Percentiles rank a stretch among this genome's conserved stretches.
phyloP scores from a whole-genome alignment of 2,113 vertebrate genomes.

The Hypomesus transpacificus region DNA sequence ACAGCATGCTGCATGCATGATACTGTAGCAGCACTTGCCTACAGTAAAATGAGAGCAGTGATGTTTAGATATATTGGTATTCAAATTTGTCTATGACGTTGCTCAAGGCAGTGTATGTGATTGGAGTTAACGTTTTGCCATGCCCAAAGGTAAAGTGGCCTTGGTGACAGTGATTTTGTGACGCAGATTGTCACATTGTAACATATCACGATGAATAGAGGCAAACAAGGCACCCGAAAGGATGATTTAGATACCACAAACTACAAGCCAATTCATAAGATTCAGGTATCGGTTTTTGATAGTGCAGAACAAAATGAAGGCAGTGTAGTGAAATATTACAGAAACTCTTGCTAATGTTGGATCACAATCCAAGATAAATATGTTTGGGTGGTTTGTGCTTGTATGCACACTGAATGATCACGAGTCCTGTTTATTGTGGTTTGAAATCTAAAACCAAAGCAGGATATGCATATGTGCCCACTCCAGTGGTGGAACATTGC shows the following conservation, averaged over 20 bases:
- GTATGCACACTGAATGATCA: too few relatives aligned
- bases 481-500: too few relatives aligned
- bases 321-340: not conserved
- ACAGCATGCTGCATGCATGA: too few relatives aligned
- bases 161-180: conserved; percentile 4
- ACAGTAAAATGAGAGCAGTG: too few relatives aligned
- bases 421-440: too few relatives aligned
- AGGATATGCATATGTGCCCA: too few relatives aligned
- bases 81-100: not conserved
- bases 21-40: too few relatives aligned
- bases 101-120: not conserved
- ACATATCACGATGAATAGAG: conserved; percentile 6
- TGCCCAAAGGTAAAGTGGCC: not conserved
- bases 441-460: too few relatives aligned
- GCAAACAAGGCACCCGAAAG: not conserved
- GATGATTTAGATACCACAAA: not conserved
- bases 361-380: too few relatives aligned
- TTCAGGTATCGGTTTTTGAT: too few relatives aligned
- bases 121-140: not conserved
- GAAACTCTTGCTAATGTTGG: not conserved
- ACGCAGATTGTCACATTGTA: conserved; percentile 10
- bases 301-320: not conserved
- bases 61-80: not conserved
- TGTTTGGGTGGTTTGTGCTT: too few relatives aligned
- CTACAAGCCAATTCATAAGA: too few relatives aligned